Percentiles rank a stretch among this genome's conserved stretches.
Conservation (phyloP, 2,113 vertebrate genomes). For the Boulengeromyrus knoepffleri region DNA sequence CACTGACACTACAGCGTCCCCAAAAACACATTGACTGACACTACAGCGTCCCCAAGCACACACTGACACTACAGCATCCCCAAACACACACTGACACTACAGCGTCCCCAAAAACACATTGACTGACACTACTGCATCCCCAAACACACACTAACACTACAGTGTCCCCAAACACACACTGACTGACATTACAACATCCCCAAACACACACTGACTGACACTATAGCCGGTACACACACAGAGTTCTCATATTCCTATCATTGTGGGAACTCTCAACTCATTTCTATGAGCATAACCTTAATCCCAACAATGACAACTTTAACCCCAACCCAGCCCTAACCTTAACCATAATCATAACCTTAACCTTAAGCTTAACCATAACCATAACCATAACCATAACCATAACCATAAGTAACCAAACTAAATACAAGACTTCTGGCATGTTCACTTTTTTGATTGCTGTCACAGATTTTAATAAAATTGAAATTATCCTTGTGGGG, state of each 20-base stretch:
- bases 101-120: neutral
- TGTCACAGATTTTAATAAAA: no score
- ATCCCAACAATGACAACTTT: neutral
- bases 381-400: neutral
- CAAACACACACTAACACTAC: neutral
- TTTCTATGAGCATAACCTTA: neutral
- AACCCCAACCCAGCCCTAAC: no score
- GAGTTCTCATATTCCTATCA: neutral
- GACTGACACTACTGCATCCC: neutral
- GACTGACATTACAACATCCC: neutral
- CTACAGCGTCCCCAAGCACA: neutral
- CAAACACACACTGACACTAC: neutral
- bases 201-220: neutral
- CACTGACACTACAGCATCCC: neutral
- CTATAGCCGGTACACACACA: neutral
- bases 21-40: neutral
- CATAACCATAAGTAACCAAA: neutral
- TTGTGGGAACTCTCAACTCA: neutral
- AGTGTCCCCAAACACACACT: neutral
- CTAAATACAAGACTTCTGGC: neutral
- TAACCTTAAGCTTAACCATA: no score
- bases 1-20: neutral
- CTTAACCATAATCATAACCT: no score
- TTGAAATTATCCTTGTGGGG: neutral
- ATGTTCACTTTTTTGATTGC: neutral